Conservation (phyloP, 2,797 vertebrate genomes). For the Sebastes cheni region DNA sequence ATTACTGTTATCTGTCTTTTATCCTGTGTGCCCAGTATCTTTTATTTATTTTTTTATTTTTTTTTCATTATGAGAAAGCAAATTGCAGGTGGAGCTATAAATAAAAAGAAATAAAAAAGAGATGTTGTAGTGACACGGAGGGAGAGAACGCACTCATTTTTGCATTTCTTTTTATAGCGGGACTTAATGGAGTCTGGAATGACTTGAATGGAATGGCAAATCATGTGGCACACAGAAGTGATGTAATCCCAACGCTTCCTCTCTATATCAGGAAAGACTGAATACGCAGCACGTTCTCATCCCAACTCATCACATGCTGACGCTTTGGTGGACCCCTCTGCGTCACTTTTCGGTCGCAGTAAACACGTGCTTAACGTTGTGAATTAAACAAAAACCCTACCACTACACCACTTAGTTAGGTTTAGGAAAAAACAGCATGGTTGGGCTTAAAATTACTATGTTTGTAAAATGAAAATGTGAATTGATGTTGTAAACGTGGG, state of each 20-base stretch:
- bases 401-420: no score
- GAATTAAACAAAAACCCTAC: no score
- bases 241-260: conserved; percentile 1
- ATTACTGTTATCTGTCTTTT: conserved; percentile 36
- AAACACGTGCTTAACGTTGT: no score
- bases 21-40: conserved; percentile 12
- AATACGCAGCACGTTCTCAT: background rate
- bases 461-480: no score
- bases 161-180: conserved; percentile 23
- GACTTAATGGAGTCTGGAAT: conserved; percentile 13
- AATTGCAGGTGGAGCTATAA: conserved; percentile 27
- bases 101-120: conserved; percentile 24
- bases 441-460: no score
- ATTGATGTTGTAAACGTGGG: no score
- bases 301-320: no score
- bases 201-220: conserved; percentile 2
- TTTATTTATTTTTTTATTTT: background rate
- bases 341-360: no score
- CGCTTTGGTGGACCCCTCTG: accelerated
- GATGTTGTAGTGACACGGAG: conserved; percentile 4
- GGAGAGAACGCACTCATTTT: background rate
- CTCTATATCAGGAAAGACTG: background rate
- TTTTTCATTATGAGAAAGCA: conserved; percentile 25
- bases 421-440: background rate
- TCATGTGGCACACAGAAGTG: background rate